Evolutionary conservation across 1,140 invertebrate genomes (phyloP), one percentile per base, ranked within the genome.

Genomic region (Drosophila nikananu): DNA sequence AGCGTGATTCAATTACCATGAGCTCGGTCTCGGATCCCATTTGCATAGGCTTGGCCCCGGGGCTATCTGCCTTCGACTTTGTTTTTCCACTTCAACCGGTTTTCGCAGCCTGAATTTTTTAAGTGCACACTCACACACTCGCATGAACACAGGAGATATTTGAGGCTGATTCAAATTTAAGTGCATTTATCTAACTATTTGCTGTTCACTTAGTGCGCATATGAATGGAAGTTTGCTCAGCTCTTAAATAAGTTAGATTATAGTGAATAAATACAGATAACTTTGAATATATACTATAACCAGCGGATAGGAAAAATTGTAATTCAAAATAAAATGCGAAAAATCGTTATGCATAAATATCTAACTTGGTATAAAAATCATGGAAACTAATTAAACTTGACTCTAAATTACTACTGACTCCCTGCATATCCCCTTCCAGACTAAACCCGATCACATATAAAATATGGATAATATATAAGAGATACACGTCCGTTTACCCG

Each of bases 1-100:
- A 80, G 86, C 77, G 76, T 87, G 84, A 87, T 87, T 87, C 84
- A 87, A 87, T 87, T 87, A 87, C 83, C 83, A 87, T 80, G 83
- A 78, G 68, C 77, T 73, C 44, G 79, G 75, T 71, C 67, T 75
- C 35, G 73, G 71, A 71, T 71, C 62, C 66, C 81, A 87, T 87
- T 87, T 87, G 84, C 83, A 87, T 89, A 83, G 64, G 65, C 66
- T 57, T 57, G 70, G 65, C 57, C 73, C 65, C 59, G 58, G 52
- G 76, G 65, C 76, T 23, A 21, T 78, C 51, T 62, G 37, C 48
- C 21, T 19, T 12, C 42, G 52, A 42, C 57, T 58, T 65, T 61
- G 30, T 46, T 32, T 58, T 55, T 60, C 52, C 58, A 61, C 68
- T 41, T 67, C 25, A 61, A 51, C 66, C 32, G 41, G 39, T 80